Base-by-base conservation (phyloP, 2,888 invertebrate species). In the Scrobipalpa costella region DNA sequence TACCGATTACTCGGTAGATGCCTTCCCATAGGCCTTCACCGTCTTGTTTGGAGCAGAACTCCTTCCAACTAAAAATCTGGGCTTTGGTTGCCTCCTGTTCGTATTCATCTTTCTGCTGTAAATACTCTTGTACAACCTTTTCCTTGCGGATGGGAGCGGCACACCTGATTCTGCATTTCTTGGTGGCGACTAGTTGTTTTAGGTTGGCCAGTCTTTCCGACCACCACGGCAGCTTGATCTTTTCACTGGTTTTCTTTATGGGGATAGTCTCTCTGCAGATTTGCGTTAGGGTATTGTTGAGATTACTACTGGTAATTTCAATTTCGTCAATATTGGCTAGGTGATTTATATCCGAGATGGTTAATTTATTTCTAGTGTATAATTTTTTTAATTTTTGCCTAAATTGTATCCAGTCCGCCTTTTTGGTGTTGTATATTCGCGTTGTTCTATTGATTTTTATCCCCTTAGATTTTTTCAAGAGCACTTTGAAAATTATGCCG, bases 21-120 rank as follows among this genome's bases (percentile, higher is more conserved):
- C 64, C 67, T n/a, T 67, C 65, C 65, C 64, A 67, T 0, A 66
- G 13, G 0, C 64, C 59, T n/a, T 68, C 67, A 27, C 17, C 62
- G 1, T 66, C 66, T 34, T 68, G 68, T 40, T 57, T 64, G 0
- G 11, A 15, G 19, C 67, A 66, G 49, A 66, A 66, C 7, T 47
- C 58, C 57, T 64, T 64, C 67, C 67, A 66, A 44, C 66, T 66
- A 0, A 52, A 40, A 0, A 17, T 38, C 19, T 63, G 61, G 0
- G 64, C 66, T 1, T 57, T 50, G 3, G 9, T 7, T 0, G 44
- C 63, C 9, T 2, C 49, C 9, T 1, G 0, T 11, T 65, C 62
- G 17, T 67, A 66, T 1, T 62, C 15, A 7, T 61, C 60, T 47
- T 66, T 68, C 7, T 38, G 7, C 27, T 61, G 7, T 49, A 68